These are phyloP conservation scores for Pachypanchax playfairii DNA, from an alignment of 2,113 vertebrate genomes.

Conservation along the genomic window DNA sequence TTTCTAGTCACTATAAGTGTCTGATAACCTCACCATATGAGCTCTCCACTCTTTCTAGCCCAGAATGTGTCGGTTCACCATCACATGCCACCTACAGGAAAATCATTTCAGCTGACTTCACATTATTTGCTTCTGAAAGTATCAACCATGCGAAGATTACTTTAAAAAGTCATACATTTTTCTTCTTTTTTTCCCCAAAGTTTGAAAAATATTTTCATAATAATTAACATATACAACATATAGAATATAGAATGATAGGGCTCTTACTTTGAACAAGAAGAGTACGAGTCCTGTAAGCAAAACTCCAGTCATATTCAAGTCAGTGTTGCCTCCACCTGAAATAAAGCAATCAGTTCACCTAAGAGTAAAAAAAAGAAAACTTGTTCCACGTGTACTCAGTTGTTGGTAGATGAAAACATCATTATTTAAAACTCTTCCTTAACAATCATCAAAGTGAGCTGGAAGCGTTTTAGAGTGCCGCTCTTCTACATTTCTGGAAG, in stretches of 20 bases:
- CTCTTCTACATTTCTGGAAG: slow-evolving; percentile 8
- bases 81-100: slow-evolving; percentile 61
- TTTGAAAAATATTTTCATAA: no score
- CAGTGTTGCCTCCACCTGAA: slow-evolving; percentile 23
- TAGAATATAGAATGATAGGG: slow-evolving; percentile 7
- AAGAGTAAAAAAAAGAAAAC: neutral
- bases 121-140: neutral
- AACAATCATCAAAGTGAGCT: neutral
- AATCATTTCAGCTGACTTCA: slow-evolving; percentile 4
- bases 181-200: neutral
- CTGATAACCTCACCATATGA: slow-evolving; percentile 64
- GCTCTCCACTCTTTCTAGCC: slow-evolving; percentile 35
- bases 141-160: neutral
- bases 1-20: slow-evolving; percentile 18
- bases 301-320: slow-evolving; percentile 55
- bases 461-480: neutral
- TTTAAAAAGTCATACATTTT: neutral
- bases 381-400: slow-evolving; percentile 5
- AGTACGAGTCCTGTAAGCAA: slow-evolving; percentile 57
- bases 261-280: slow-evolving; percentile 62
- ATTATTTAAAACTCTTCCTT: slow-evolving; percentile 1
- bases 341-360: slow-evolving; percentile 20
- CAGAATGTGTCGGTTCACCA: slow-evolving; percentile 61
- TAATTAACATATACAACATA: no score
- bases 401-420: neutral